phyloP scores from a whole-genome alignment of 2,797 vertebrate genomes.

The Aulostomus chinensis region DNA sequence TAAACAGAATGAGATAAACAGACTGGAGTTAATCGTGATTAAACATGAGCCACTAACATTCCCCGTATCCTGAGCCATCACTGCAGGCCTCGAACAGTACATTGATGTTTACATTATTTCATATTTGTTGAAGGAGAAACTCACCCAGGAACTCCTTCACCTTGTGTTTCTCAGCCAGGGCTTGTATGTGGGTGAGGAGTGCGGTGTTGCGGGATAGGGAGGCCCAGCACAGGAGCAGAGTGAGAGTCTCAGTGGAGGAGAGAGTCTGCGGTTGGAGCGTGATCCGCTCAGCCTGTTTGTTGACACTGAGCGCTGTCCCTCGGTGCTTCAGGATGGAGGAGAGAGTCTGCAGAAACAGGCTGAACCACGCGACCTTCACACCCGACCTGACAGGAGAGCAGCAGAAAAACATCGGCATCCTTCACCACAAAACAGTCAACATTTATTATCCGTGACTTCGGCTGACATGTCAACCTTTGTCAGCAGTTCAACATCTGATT shows the following conservation, averaged over 20 bases:
- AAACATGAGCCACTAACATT: too few species aligned
- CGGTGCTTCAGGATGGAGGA: conserved; percentile 85
- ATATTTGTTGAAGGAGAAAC: conserved; percentile 40
- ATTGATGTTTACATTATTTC: background rate
- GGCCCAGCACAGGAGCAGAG: conserved; percentile 88
- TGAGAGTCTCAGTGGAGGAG: conserved; percentile 78
- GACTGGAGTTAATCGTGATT: too few species aligned
- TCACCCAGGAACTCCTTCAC: conserved; percentile 86
- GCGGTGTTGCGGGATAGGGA: conserved; percentile 64
- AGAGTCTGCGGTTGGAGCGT: conserved; percentile 75
- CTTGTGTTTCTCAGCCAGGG: conserved; percentile 74
- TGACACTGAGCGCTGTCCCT: conserved; percentile 59
- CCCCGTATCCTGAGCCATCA: too few species aligned
- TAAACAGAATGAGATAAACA: too few species aligned
- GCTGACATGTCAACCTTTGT: too few species aligned
- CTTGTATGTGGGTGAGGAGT: conserved; percentile 79
- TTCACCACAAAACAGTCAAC: background rate
- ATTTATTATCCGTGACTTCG: too few species aligned
- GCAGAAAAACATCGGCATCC: conserved; percentile 30
- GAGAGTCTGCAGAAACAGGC: conserved; percentile 78
- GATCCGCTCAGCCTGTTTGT: conserved; percentile 72
- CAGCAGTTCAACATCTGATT: too few species aligned
- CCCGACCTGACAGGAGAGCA: conserved; percentile 69
- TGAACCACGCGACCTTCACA: conserved; percentile 74
- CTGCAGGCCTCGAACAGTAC: too few species aligned